Base-by-base conservation (phyloP, 2,797 vertebrate species). In the Rhincodon typus region DNA sequence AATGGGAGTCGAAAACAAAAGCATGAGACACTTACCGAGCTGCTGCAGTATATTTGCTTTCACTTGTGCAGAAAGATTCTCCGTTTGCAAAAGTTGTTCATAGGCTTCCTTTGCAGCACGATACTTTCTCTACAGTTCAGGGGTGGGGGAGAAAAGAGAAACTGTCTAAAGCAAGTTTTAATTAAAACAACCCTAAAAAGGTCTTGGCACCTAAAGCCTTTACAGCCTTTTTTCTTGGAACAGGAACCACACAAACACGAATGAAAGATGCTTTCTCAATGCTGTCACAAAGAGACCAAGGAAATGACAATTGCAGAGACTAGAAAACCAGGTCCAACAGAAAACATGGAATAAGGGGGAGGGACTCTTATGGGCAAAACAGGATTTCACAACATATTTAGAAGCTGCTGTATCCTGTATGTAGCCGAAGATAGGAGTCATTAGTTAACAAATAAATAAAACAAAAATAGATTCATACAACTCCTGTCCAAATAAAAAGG, bases 41-140 rank as follows among this genome's bases (percentile, higher is more conserved):
- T 99, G 99, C 98, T 99, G 99, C 97, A 99, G 98, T 96, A 99
- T 98, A 96, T 98, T 98, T 96, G 99, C 99, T 98, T 99, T 99
- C 98, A 99, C 99, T 98, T 99, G 99, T 97, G 98, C 98, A 97
- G 99, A 98, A 98, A 99, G 98, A 97, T 99, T 98, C 97, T 99
- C 99, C 8, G 98, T 98, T 98, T 99, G 98, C 97, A 99, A 97
- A 97, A 99, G 98, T 97, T 98, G 98, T 97, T 99, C 99, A 97
- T 99, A 99, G 94, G 99, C 98, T 97, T 99, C 99, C 97, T 99
- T 99, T 97, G 99, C 99, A 96, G 98, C 98, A 97, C 99, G 98
- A 98, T 99, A 98, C 97, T 99, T 99, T 98, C 99, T 99, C 99
- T 99, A 97, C 96, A 96, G 70, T 95, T 72, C n/a, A 6, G 42